phyloP scores from a whole-genome alignment of 2,888 invertebrate species.

The Macaria liturata region DNA sequence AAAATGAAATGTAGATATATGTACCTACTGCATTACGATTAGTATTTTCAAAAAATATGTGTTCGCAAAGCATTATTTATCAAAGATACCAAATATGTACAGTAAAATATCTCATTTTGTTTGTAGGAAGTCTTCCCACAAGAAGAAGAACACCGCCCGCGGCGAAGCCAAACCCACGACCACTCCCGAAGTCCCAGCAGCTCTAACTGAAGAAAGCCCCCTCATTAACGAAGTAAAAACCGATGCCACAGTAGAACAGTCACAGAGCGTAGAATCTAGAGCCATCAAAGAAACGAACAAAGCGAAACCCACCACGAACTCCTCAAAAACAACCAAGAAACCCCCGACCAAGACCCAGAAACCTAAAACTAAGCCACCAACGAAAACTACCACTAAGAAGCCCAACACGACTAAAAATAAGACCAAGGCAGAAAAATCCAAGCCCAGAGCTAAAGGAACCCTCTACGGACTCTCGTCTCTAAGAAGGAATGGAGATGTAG shows the following conservation, averaged over 20 bases:
- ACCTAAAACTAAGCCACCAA: constrained; percentile 64
- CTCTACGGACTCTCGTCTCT: constrained; percentile 91
- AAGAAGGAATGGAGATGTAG: constrained; percentile 90
- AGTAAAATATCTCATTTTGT: constrained; percentile 12
- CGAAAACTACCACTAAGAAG: constrained; percentile 63
- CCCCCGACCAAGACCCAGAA: constrained; percentile 53
- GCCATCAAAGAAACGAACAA: constrained; percentile 65
- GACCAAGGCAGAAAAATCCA: constrained; percentile 75
- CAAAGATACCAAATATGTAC: not conserved
- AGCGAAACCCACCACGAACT: constrained; percentile 58
- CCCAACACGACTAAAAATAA: constrained; percentile 63
- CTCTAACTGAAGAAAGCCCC: constrained; percentile 49
- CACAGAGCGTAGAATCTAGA: constrained; percentile 51
- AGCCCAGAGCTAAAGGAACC: constrained; percentile 89
- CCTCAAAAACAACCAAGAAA: constrained; percentile 47
- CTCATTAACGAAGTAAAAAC: constrained; percentile 46
- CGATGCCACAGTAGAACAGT: constrained; percentile 38
- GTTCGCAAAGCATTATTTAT: too few species aligned
- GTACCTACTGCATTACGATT: too few species aligned
- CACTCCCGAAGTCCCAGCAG: constrained; percentile 48
- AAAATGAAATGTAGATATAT: too few species aligned
- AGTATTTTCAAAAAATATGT: too few species aligned
- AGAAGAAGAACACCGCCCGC: constrained; percentile 70
- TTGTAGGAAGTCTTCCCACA: constrained; percentile 64
- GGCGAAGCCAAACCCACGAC: constrained; percentile 50